Base-by-base conservation (phyloP, 2,888 invertebrate genomes). In the Diplazon laetatorius region DNA sequence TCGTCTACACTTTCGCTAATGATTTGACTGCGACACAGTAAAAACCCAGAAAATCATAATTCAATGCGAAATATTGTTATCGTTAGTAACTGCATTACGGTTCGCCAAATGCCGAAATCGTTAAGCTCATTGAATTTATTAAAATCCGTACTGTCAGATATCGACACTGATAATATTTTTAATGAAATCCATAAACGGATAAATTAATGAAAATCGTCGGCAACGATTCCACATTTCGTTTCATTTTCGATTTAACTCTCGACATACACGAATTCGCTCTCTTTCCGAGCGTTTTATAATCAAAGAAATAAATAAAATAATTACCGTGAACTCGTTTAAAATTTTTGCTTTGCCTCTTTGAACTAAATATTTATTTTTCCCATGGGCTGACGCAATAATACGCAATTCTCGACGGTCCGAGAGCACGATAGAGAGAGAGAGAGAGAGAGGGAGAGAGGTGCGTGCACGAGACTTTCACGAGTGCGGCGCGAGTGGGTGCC, bases 1-100 rank as follows among this genome's bases (percentile, higher is more conserved):
- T 60, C 57, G 46, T 14, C 16, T 14, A 37, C 60, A 60, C 42
- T 68, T 37, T 14, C 10, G 44, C 14, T 16, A 60, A 25, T 60
- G 52, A 50, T 59, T 37, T 59, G 20, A 59, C 73, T 78, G 73
- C 78, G 78, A 74, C 65, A 74, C 65, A 78, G 65, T 74, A 37
- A 65, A 65, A 70, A 66, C 68, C n/a, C n/a, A n/a, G n/a, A n/a
- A 57, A 46, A 66, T 30, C 70, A 78, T 74, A 70, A 42, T 57
- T 46, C 62, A 68, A 55, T 55, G 46, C 46, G 52, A 65, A 65
- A 70, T 44, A 70, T 20, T 39, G 57, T 42, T 50, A 63, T 46
- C 55, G 59, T n/a, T 16, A 10, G n/a, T 39, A n/a, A 50, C 42
- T 39, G 50, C 22, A 60, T 59, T 70, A 18, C 16, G 72, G 44